Conservation (phyloP, 2,113 vertebrate genomes). For the Zonotrichia leucophrys region DNA sequence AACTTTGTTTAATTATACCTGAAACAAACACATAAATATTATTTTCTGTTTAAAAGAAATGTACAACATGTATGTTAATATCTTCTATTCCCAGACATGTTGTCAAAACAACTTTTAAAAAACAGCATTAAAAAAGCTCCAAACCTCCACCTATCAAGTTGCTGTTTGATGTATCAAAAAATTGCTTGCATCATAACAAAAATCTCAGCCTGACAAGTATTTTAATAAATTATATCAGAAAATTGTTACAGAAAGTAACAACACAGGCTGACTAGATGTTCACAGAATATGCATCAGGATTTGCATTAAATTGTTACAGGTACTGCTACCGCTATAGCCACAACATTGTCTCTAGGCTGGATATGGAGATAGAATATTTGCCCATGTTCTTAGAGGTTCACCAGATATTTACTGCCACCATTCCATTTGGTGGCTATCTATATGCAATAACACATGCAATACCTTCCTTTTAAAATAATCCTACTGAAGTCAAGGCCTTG, state of each 20-base stretch:
- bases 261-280: neutral
- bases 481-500: neutral
- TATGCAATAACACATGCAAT: neutral
- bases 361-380: neutral
- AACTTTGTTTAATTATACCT: conserved; percentile 72
- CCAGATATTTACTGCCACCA: neutral
- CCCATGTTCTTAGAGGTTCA: neutral
- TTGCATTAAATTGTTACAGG: neutral
- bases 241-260: neutral
- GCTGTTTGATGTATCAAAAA: neutral
- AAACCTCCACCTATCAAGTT: neutral
- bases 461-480: neutral
- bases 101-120: neutral
- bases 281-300: neutral
- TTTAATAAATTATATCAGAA: neutral
- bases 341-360: neutral
- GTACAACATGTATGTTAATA: neutral
- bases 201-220: neutral
- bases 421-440: neutral
- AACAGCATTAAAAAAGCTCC: neutral
- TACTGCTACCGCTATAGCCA: neutral
- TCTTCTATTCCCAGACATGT: neutral
- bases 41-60: neutral
- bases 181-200: neutral
- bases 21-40: conserved; percentile 36